Base-by-base conservation (phyloP, 2,888 invertebrate genomes). In the Tryphoninae sp. region DNA sequence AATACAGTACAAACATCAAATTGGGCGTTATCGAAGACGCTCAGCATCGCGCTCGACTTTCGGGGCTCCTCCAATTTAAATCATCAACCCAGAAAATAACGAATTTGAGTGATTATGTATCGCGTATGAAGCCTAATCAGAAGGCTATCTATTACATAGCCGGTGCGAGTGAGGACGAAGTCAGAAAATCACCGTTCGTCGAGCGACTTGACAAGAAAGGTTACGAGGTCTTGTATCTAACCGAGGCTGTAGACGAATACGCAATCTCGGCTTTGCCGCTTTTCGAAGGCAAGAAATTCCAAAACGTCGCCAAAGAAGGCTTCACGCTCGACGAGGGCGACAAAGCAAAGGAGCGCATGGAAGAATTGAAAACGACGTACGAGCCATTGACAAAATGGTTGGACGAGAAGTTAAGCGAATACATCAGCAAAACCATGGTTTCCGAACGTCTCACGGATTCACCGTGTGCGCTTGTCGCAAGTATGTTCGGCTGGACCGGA, bases 261-360 rank as follows among this genome's bases (percentile, higher is more conserved):
- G 96, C 97, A 88, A 96, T 99, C 87, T 97, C 98, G 69, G 96
- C 98, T 62, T 93, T 99, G 92, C 98, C 99, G 1, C 99, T 99
- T 93, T 99, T 97, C 93, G 99, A 99, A 89, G 98, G 98, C 74
- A 98, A 98, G 93, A 99, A 98, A 93, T 99, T 99, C 96, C 98
- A 98, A 93, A 99, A 99, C 92, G 98, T 99, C 73, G 99, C 99
- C 86, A 99, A 99, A 93, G 99, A 99, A 93, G 98, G 98, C 45
- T 96, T 99, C 91, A 95, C 96, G 86, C 92, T 99, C 8, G 95
- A 96, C 61, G 97, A 98, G 89, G 93, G 95, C 92, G 86, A 87
- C 1, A 89, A 89, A 16, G 86, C 89, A 83, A 96, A 97, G 92
- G 96, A 96, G 91, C 94, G 95, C 85, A 93, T 95, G 88, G 97